Base-by-base conservation (phyloP, 2,113 vertebrate genomes). In the Seriola dumerili region DNA sequence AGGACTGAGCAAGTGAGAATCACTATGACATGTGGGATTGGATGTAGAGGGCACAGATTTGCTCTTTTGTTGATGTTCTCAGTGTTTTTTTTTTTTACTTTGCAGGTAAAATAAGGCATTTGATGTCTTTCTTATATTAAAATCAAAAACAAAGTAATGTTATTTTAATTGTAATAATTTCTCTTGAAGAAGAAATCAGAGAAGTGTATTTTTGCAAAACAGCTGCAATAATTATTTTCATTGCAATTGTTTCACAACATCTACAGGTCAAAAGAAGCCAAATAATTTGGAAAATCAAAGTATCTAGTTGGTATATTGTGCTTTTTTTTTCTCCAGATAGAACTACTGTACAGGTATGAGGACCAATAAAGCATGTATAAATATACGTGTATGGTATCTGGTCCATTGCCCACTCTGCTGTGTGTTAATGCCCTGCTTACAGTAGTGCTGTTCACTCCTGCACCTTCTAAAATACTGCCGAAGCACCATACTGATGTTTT, bases 1-100 rank as follows among this genome's bases (percentile, higher is more conserved):
- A n/a, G 17, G 54, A 12, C 71, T 50, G 65, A 84, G 61, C 75
- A 57, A 77, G 66, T 40, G 21, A 76, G 71, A 82, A 78, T 81
- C 42, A 48, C 61, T 32, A 44, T 78, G 67, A 88, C 77, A 76
- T 58, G 65, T 40, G 68, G 84, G 63, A 87, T 70, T 76, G 57
- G 52, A 59, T 78, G 64, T 21, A 63, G 25, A 81, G 66, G 57
- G 48, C 58, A 78, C 10, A 4, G 25, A 58, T 70, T 73, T 67
- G 52, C 58, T 72, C 36, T 72, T 55, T 52, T 75, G 48, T 74
- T 68, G 11, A 38, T 48, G 10, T 54, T 42, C 1, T n/a, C 8
- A 0, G 3, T 19, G 17, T n/a, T 11, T 8, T 44, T 34, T 58
- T 36, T 42, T 58, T 61, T 10, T 14, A n/a, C 32, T 75, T 66